Evolutionary conservation across 2,888 invertebrate genomes (phyloP), one percentile per base, ranked within the genome.

Genomic region (Orthonevra nobilis): DNA sequence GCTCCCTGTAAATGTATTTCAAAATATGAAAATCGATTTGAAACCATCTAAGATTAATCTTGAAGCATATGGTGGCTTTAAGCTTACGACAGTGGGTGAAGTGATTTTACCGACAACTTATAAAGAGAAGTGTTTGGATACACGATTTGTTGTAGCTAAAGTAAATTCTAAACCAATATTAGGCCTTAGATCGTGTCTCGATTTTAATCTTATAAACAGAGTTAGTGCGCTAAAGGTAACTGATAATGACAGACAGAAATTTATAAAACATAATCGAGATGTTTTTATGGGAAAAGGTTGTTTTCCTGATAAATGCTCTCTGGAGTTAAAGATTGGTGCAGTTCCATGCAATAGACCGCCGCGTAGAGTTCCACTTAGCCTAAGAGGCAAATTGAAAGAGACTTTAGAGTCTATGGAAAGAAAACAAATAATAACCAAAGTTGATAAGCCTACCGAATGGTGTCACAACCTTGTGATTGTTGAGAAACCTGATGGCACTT

Each of bases 231-330:
- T 36, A 14, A 30, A 17, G 7, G 50, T 32, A 6, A 1, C 6
- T 10, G 2, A 3, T 50, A 14, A 28, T 17, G 3, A 30, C n/a
- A 19, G 30, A 12, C 10, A 20, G 2, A 12, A 44, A 10, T 46
- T 61, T 28, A 23, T 61, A 19, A n/a, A 66, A 52, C 34, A 77
- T 10, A 82, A 81, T 56, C 34, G 42, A 58, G 72, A 83, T 46
- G 58, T 82, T 4, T 83, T 84, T 60, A 10, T 30, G 9, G 81
- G 82, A n/a, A 63, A 74, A 58, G 83, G 83, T 5, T 68, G 81
- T 28, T 44, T 83, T n/a, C 56, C 69, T 12, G 63, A 58, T 15
- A 44, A 6, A 40, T 83, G 66, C 28, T 19, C 60, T 12, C 75
- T 82, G 10, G 42, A 81, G 20, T 34, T 82, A 19, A 44, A 56